Evolutionary conservation across 2,797 vertebrate genomes (phyloP).

Genomic region (Myiotriccus ornatus): DNA sequence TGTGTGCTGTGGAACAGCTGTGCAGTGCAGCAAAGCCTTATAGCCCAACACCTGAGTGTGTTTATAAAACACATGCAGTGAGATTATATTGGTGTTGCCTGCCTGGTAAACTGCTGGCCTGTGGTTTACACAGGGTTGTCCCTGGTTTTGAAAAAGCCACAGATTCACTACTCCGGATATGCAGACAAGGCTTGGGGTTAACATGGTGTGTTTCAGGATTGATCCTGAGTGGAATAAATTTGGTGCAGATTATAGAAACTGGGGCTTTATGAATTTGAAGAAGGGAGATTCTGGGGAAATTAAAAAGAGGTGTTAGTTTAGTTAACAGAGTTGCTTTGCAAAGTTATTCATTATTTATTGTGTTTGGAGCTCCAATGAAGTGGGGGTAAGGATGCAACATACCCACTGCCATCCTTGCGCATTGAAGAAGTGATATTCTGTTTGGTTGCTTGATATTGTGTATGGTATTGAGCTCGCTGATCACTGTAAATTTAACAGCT

Average conservation of each 20-base stretch:
- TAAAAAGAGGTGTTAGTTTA: background rate
- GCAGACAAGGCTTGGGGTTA: background rate
- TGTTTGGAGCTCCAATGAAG: background rate
- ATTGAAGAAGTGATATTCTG: background rate
- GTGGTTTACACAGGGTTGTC: slow-evolving; percentile 2
- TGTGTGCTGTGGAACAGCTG: background rate
- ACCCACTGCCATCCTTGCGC: background rate
- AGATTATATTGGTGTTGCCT: background rate
- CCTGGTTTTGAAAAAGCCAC: slow-evolving; percentile 22
- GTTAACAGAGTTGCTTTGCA: background rate
- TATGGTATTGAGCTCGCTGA: background rate
- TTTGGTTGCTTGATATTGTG: background rate
- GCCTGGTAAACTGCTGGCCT: background rate
- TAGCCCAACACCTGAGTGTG: background rate
- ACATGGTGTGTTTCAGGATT: background rate
- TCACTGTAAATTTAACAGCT: background rate
- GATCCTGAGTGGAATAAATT: background rate
- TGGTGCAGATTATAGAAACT: background rate
- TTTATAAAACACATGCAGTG: slow-evolving; percentile 10
- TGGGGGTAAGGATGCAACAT: background rate
- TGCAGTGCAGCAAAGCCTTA: background rate
- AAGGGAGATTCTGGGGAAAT: background rate
- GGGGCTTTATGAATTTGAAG: background rate
- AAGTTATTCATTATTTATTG: background rate
- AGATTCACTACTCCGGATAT: background rate